Conservation (phyloP, 2,888 invertebrate species). For the Escarpia spicata region DNA sequence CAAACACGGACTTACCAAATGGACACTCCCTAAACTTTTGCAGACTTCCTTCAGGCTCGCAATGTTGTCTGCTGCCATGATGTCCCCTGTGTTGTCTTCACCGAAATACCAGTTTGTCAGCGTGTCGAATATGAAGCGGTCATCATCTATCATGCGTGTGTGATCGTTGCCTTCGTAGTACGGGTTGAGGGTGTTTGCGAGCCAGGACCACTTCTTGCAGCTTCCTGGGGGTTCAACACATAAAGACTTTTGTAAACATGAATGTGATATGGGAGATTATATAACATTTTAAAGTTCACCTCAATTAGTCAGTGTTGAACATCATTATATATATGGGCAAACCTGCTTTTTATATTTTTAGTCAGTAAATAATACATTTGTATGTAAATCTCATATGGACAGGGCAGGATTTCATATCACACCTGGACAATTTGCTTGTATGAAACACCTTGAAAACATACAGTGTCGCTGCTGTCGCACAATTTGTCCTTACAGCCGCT, state of each 20-base stretch:
- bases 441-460: no score
- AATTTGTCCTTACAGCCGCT: no score
- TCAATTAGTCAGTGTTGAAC: no score
- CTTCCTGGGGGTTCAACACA: conserved; percentile 40
- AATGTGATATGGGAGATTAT: background rate
- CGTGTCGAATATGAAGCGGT: conserved; percentile 80
- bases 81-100: conserved; percentile 84
- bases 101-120: conserved; percentile 87
- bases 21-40: conserved; percentile 40
- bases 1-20: conserved; percentile 49
- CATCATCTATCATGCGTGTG: conserved; percentile 82
- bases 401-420: no score
- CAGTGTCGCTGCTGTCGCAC: no score
- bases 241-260: background rate
- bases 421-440: no score
- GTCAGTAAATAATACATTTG: no score
- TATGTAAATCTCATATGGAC: no score
- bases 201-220: conserved; percentile 81
- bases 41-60: conserved; percentile 67
- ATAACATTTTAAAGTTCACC: no score
- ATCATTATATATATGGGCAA: no score
- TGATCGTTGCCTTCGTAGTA: conserved; percentile 87
- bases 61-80: conserved; percentile 78
- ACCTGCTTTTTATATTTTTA: no score
- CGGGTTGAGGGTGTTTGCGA: conserved; percentile 87